Evolutionary conservation across 2,888 invertebrate species (phyloP), one percentile per base, ranked within the genome.

Genomic region (Mycalesis mineus): DNA sequence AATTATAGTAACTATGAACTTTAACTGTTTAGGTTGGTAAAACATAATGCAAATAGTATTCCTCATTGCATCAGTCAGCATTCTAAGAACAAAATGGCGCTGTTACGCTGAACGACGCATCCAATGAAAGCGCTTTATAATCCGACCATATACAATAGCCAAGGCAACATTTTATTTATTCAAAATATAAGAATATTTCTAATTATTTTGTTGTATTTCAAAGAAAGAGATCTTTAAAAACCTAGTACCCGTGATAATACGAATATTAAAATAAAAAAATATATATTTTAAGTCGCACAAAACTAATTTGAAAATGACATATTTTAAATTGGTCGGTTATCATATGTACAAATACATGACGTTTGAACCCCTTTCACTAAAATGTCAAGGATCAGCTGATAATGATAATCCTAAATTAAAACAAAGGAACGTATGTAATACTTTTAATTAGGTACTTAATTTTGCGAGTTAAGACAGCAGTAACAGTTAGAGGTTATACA

Each of bases 121-220:
- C 68, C 67, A 72, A 71, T 69, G 77, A 84, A 87, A 88, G 88
- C 88, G 88, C 88, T 89, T 82, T 83, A 88, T 75, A 79, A 82
- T 47, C 64, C 80, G 75, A 69, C 78, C 69, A 65, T 77, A 64
- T 74, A 52, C 45, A 69, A 61, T 66, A 58, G 72, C 39, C 56
- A 5, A 15, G 31, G 7, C 11, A n/a, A 22, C 11, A 11, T 0
- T 44, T 36, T 8, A 29, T 22, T 13, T 42, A n/a, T 14, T 9
- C 31, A 14, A 15, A 31, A 47, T 13, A n/a, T 45, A 31, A 7
- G 1, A 31, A 8, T 31, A 3, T 8, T 45, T 4, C 13, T 2
- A 28, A 7, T 42, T 42, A n/a, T 28, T 11, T 2, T 9, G 9
- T 5, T 4, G n/a, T n/a, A 7, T 31, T 29, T n/a, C 7, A 0